A percentile compares a stretch with the other conserved stretches of the same genome.
Conservation (phyloP, 2,113 vertebrate genomes). For the Triplophysa siluroides region DNA sequence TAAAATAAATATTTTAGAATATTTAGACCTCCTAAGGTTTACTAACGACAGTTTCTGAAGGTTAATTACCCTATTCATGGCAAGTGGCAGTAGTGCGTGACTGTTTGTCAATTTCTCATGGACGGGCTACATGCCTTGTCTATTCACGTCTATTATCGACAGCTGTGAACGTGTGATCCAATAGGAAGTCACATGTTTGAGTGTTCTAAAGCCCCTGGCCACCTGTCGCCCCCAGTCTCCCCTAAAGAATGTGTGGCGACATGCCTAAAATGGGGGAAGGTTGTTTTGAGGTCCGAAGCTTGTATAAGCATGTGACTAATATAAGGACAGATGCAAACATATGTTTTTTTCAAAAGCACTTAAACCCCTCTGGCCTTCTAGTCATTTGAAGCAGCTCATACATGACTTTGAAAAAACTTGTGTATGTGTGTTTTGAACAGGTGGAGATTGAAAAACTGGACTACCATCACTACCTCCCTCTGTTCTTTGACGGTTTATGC, state of each 20-base stretch:
- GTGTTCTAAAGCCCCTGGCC: conserved; percentile 65
- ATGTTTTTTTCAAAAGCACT: conserved; percentile 29
- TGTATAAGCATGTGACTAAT: conserved; percentile 12
- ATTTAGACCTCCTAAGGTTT: no score
- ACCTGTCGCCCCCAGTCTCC: conserved; percentile 60
- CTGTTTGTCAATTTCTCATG: conserved; percentile 1
- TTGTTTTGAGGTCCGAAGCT: conserved; percentile 2
- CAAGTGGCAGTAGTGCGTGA: not conserved
- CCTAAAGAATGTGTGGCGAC: conserved; percentile 12
- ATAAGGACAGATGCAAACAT: conserved; percentile 18
- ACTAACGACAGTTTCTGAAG: no score
- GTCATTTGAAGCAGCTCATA: not conserved
- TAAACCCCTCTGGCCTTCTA: conserved; percentile 18
- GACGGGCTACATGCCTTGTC: conserved; percentile 28
- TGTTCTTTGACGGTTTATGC: conserved; percentile 91
- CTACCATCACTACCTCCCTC: conserved; percentile 88
- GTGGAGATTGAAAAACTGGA: conserved; percentile 90
- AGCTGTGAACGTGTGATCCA: conserved; percentile 71
- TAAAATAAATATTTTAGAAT: no score
- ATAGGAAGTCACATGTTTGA: conserved; percentile 68
- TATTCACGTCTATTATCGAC: conserved; percentile 60
- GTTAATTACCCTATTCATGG: no score
- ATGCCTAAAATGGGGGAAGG: conserved; percentile 10
- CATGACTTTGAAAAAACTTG: not conserved
- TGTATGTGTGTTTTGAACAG: conserved; percentile 65